These are phyloP conservation scores for Pristionchus arcanus DNA, from an alignment of 2,888 invertebrate species.

Conservation along the genomic window DNA sequence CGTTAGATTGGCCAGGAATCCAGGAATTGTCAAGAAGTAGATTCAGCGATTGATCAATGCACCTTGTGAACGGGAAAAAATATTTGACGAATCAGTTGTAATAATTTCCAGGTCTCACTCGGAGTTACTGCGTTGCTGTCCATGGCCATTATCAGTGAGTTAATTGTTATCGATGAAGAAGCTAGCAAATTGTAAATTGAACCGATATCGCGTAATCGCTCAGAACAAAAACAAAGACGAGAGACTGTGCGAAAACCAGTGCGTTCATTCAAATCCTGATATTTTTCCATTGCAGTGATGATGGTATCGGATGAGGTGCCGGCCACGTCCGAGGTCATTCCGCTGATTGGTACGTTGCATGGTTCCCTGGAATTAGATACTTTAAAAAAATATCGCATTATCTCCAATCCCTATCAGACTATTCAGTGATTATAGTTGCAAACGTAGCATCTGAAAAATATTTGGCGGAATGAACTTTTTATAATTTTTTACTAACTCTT, in stretches of 20 bases:
- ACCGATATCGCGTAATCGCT: too few relatives aligned
- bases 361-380: too few relatives aligned
- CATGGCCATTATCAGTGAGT: conserved; percentile 75
- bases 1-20: too few relatives aligned
- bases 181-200: neutral
- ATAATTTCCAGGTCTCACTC: conserved; percentile 60
- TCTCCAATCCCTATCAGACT: neutral
- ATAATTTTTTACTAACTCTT: too few relatives aligned
- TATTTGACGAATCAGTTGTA: neutral
- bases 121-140: conserved; percentile 78
- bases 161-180: neutral
- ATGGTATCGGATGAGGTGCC: conserved; percentile 76
- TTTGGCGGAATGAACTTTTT: too few relatives aligned
- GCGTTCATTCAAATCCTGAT: conserved; percentile 1
- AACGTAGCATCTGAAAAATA: too few relatives aligned
- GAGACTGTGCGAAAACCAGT: neutral
- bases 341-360: conserved; percentile 68
- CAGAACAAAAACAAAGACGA: neutral
- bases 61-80: neutral
- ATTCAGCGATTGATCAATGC: too few relatives aligned
- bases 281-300: conserved; percentile 69
- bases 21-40: too few relatives aligned
- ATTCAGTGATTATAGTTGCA: too few relatives aligned
- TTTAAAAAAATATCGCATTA: too few relatives aligned
- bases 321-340: conserved; percentile 76